These are phyloP conservation scores for Perca fluviatilis DNA, from an alignment of 2,113 vertebrate species.

Conservation along the genomic window DNA sequence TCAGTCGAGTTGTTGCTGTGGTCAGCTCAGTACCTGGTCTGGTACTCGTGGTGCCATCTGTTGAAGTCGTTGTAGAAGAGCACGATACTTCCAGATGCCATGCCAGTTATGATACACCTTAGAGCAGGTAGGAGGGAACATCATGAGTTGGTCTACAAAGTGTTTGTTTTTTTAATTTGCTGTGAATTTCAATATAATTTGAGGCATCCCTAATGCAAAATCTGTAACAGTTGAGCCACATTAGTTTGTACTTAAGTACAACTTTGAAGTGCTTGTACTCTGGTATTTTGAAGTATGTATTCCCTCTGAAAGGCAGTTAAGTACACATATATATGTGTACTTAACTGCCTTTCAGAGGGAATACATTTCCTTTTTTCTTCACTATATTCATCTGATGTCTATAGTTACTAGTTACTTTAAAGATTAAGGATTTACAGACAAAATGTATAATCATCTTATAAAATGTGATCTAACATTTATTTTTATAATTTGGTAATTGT, in stretches of 20 bases:
- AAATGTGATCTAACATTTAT: background rate
- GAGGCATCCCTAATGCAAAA: background rate
- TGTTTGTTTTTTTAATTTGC: background rate
- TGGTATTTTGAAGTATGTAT: background rate
- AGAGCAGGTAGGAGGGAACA: constrained; percentile 17
- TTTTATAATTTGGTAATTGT: background rate
- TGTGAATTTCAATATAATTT: background rate
- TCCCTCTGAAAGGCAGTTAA: too few species aligned
- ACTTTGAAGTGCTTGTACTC: background rate
- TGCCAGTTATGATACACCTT: constrained; percentile 97
- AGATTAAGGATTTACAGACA: background rate
- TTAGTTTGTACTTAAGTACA: background rate
- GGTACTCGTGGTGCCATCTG: constrained; percentile 98
- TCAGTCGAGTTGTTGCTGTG: constrained; percentile 24
- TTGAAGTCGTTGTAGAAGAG: constrained; percentile 99
- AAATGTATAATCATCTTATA: background rate
- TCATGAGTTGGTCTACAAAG: background rate
- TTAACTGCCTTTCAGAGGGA: background rate
- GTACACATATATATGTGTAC: background rate
- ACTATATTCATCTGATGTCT: background rate
- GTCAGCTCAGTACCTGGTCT: constrained; percentile 92
- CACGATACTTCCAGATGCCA: constrained; percentile 98
- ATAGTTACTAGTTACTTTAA: background rate
- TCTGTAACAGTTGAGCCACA: background rate
- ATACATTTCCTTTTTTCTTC: background rate